Evolutionary conservation across 2,888 invertebrate species (phyloP), one percentile per base, ranked within the genome.

Genomic region (Cataglyphis altisquamis): DNA sequence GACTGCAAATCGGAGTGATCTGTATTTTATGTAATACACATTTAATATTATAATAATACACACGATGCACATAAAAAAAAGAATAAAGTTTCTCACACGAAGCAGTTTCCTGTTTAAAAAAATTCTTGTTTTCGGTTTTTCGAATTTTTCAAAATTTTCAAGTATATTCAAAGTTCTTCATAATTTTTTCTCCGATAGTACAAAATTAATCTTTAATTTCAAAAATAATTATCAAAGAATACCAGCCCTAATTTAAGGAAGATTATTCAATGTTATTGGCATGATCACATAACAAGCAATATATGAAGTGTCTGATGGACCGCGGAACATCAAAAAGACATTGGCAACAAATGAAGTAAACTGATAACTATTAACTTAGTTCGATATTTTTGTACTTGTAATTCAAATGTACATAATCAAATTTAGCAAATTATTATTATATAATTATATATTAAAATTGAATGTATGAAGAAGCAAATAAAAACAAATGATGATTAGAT

Each of bases 271-370:
- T 9, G 18, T 25, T 80, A 45, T 21, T 70, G 78, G 70, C 57
- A 78, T 70, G 21, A 78, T 78, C 15, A 10, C n/a, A 18, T 3
- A n/a, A 68, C 32, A 80, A 70, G 60, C 60, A 78, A 5, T 60
- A 45, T 45, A 8, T 80, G 48, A 62, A 70, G 36, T 60, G 62
- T 25, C 15, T 45, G 21, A 57, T 18, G 10, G 21, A 80, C 15
- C 36, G 60, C 78, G 70, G 78, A 80, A 60, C 60, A 80, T 80
- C 78, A 70, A 70, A n/a, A 70, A 70, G 25, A 60, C 21, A 70
- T 32, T 70, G 18, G 12, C 45, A 60, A 78, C n/a, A 15, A 78
- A 57, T 10, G 5, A 60, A 70, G 45, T 18, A 68, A 48, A 67
- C 36, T 15, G 63, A 36, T 64, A 57, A 60, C 3, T 78, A 32